Evolutionary conservation across 2,113 vertebrate genomes (phyloP), one percentile per base, ranked within the genome.

Genomic region (Tetrax tetrax): DNA sequence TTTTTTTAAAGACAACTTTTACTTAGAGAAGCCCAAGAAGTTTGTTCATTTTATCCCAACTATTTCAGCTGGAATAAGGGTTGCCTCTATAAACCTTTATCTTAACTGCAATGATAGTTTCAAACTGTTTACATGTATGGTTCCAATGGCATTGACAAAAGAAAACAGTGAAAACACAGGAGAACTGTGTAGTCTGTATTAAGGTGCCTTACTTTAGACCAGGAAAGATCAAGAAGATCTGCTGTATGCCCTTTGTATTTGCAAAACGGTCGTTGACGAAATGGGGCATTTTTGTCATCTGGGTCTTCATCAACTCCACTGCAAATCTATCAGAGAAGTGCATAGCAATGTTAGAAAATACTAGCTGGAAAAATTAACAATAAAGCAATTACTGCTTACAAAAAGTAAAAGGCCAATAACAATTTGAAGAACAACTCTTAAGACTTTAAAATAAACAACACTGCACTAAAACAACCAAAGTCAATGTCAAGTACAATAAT

Each of bases 181-280:
- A 86, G 17, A 89, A 64, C 12, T 80, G 19, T 17, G 31, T 2
- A 79, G 14, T 33, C 28, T 90, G 25, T 23, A 35, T 29, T 47
- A 77, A 33, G n/a, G 37, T 81, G 60, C 54, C 98, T 98, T 97
- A 99, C 99, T 98, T 99, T 99, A 71, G 99, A 99, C 99, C 99
- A 99, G n/a, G 99, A 99, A 87, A 99, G 98, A 97, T 99, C 99
- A 84, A 99, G 98, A 41, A 99, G 98, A 96, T 99, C 99, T 48
- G 99, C 99, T 15, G 99, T 99, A 88, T 99, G 99, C 27, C 99
- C 99, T 98, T 99, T 99, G 96, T 99, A 99, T 97, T 99, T 99
- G 98, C 99, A 99, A 97, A 99, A 99, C 0, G 99, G 99, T 37
- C 99, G 96, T 29, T 99, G 99, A 37, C 99, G 98, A 97, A 99